Evolutionary conservation across 2,113 vertebrate species (phyloP), one percentile per base, ranked within the genome.

Genomic region (Meriones unguiculatus): DNA sequence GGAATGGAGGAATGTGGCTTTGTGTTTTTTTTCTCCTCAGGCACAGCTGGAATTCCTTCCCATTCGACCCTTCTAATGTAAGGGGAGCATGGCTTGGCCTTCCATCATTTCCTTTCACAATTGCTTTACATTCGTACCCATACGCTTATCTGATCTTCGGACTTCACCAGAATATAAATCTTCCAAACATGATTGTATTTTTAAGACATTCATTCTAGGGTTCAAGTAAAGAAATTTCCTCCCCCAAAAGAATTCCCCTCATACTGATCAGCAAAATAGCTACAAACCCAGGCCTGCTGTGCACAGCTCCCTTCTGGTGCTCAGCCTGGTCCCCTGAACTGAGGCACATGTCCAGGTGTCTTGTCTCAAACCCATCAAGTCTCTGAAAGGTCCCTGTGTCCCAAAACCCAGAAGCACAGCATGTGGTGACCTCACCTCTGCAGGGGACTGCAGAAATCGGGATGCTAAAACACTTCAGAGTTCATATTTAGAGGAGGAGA

Each of bases 81-180:
- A 72, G 35, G 28, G 35, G 50, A 94, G 73, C 52, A 17, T 70
- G 75, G 73, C 94, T 78, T 75, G 80, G 91, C 84, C 73, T 89
- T 81, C 50, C 85, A 77, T 97, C 41, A 93, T 94, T 97, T 95
- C 73, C 67, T 94, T 93, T 93, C 87, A 89, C 54, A 89, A 86
- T 89, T 89, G 35, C 92, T 96, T 94, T 94, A 64, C 54, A 95
- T n/a, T 78, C 87, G 82, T 69, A 94, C 67, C 46, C 85, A 70
- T 93, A 92, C 57, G 91, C 84, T 97, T 94, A 93, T 93, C 87
- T 96, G 89, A 96, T 91, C 78, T 89, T 88, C 84, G 73, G 67
- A 89, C 73, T 96, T 98, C 95, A 96, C 75, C 75, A 93, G 85
- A 96, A 80, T 65, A 96, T 98, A 98, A 96, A 96, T 97, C 90